Conservation (phyloP, 2,113 vertebrate species). For the Dryoscopus gambensis region DNA sequence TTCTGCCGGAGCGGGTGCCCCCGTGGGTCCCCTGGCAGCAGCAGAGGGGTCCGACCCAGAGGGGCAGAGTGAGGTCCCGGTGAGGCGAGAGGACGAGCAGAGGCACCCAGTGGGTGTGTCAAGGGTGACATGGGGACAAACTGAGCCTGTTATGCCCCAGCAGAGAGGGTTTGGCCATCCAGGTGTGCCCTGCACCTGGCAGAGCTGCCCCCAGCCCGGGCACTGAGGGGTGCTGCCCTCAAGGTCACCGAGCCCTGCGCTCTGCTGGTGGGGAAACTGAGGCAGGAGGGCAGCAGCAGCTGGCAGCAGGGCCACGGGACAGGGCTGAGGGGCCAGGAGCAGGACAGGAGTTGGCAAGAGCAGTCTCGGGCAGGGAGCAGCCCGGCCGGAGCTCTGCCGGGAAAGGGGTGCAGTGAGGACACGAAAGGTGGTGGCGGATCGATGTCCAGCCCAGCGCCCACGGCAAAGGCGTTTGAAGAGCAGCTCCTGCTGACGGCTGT, state of each 20-base stretch:
- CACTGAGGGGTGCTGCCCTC: accelerated
- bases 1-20: background rate
- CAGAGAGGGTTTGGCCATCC: background rate
- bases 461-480: background rate
- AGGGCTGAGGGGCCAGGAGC: accelerated
- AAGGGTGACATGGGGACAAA: accelerated
- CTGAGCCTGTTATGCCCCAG: background rate
- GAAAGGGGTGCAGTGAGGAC: background rate
- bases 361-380: background rate
- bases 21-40: background rate
- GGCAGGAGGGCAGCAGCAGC: background rate
- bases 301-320: accelerated
- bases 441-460: background rate
- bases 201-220: background rate
- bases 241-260: accelerated
- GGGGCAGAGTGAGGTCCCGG: background rate
- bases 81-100: accelerated
- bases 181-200: background rate
- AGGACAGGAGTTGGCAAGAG: background rate
- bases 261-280: background rate
- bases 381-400: accelerated
- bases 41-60: background rate
- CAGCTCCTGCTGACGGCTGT: background rate
- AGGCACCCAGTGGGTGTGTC: background rate
- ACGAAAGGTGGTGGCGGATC: background rate